These are phyloP conservation scores for Pogona vitticeps DNA, from an alignment of 2,113 vertebrate genomes.

Conservation along the genomic window DNA sequence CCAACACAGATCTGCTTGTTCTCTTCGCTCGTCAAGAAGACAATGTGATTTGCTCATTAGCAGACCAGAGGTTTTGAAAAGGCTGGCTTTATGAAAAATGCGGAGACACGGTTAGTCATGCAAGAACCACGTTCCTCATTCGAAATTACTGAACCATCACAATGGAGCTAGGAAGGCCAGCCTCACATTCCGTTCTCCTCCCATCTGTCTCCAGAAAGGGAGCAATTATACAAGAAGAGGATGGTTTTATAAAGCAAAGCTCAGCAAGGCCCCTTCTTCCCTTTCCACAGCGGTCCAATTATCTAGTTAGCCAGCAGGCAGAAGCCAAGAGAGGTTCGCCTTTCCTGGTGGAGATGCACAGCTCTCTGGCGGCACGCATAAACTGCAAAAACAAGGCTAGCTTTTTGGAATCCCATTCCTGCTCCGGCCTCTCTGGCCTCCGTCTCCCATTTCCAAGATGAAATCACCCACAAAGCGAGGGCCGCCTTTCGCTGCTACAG, in stretches of 20 bases:
- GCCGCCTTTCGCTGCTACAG: constrained; percentile 14
- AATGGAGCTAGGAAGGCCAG: constrained; percentile 52
- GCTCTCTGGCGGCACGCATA: constrained; percentile 41
- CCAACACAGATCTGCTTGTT: not conserved
- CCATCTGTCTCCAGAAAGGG: constrained; percentile 45
- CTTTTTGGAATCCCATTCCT: constrained; percentile 40
- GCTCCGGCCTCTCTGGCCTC: not conserved
- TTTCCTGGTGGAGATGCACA: constrained; percentile 31
- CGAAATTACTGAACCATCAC: constrained; percentile 59
- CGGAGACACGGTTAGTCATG: constrained; percentile 57
- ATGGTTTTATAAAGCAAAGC: constrained; percentile 14
- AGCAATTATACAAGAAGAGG: constrained; percentile 54
- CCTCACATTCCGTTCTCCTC: constrained; percentile 31
- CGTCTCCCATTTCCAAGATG: not conserved
- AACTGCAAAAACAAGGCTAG: constrained; percentile 34
- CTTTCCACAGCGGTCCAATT: constrained; percentile 62
- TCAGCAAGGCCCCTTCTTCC: constrained; percentile 45
- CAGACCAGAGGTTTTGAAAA: constrained; percentile 6
- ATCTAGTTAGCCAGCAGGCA: constrained; percentile 43
- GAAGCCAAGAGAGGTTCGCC: constrained; percentile 33
- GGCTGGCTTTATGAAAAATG: constrained; percentile 45
- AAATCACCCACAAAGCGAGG: not conserved
- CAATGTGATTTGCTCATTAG: constrained; percentile 51
- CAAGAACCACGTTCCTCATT: constrained; percentile 49
- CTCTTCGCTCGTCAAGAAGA: constrained; percentile 27